Conservation (phyloP, 2,113 vertebrate species). For the Thoracochromis brauschi region DNA sequence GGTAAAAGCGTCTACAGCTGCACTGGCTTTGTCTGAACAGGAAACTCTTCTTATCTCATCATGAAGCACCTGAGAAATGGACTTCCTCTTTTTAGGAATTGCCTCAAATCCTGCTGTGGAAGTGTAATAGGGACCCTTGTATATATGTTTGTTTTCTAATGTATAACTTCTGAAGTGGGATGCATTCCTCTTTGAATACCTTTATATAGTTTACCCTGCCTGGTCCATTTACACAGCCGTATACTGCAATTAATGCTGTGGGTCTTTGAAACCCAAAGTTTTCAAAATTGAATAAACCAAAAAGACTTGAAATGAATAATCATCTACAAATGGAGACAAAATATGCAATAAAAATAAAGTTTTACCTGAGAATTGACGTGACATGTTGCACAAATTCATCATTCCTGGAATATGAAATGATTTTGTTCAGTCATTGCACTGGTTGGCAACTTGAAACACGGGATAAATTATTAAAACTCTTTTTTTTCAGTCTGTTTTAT, state of each 20-base stretch:
- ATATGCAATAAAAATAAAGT: neutral
- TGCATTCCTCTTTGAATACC: neutral
- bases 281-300: neutral
- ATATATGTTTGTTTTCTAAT: neutral
- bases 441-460: neutral
- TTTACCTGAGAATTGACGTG: neutral
- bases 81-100: neutral
- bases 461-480: neutral
- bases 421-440: neutral
- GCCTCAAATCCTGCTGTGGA: neutral
- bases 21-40: conserved; percentile 11
- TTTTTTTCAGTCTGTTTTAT: neutral
- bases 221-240: neutral
- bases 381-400: neutral
- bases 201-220: neutral
- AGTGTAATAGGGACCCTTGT: neutral
- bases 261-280: neutral
- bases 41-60: neutral
- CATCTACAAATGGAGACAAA: neutral
- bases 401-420: neutral
- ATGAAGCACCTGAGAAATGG: neutral
- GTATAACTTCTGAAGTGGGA: neutral
- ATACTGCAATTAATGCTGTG: neutral
- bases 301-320: neutral
- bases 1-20: neutral